These are phyloP conservation scores for Syrrhaptes paradoxus DNA, from an alignment of 2,113 vertebrate genomes.

Conservation along the genomic window DNA sequence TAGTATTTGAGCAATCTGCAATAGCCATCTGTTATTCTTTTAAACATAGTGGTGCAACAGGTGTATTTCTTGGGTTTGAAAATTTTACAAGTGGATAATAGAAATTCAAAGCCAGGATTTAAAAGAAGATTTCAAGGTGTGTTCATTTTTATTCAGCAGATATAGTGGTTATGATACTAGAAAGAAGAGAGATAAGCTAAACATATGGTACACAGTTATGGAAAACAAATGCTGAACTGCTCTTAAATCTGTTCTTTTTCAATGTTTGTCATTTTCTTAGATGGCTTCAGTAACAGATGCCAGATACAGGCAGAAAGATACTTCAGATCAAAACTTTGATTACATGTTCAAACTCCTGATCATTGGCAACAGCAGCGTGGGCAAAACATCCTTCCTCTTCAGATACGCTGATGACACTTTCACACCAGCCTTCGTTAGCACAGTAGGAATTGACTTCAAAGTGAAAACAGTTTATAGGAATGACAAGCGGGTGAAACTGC, in stretches of 20 bases:
- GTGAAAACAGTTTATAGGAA: constrained; percentile 98
- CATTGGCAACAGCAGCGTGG: constrained; percentile 97
- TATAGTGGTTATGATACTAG: not conserved
- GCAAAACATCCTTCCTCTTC: constrained; percentile 97
- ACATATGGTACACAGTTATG: not conserved
- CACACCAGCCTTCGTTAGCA: constrained; percentile 96
- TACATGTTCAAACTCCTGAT: constrained; percentile 99
- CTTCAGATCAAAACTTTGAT: constrained; percentile 98
- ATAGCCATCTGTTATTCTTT: constrained; percentile 23
- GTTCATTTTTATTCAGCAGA: not conserved
- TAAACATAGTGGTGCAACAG: not conserved
- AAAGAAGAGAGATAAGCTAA: not conserved
- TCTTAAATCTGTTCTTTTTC: constrained; percentile 41
- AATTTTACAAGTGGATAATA: not conserved
- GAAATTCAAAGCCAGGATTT: not conserved
- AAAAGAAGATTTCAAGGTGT: not conserved
- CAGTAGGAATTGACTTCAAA: constrained; percentile 98
- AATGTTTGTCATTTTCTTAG: constrained; percentile 73
- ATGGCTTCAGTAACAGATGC: constrained; percentile 94
- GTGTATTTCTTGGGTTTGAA: not conserved
- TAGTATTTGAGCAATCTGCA: constrained; percentile 28
- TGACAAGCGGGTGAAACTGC: constrained; percentile 96
- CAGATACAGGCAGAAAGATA: constrained; percentile 90
- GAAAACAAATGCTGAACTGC: constrained; percentile 21
- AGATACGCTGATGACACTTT: constrained; percentile 97